Conservation (phyloP, 1,140 invertebrate species). For the Megathymus violae region DNA sequence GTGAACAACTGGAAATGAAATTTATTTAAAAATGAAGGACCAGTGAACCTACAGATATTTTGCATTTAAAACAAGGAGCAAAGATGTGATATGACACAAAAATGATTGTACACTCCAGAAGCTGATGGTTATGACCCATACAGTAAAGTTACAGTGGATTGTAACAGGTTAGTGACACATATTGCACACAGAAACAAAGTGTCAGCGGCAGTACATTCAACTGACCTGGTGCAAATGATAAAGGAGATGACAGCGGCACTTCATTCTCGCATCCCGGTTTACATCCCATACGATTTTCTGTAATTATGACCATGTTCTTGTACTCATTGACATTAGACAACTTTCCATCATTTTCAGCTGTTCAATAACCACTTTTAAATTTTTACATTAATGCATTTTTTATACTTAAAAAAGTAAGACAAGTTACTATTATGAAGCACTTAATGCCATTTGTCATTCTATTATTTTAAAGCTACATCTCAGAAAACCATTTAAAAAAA, state of each 20-base stretch:
- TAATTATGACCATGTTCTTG: constrained; percentile 75
- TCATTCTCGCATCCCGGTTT: constrained; percentile 92
- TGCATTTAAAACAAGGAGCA: constrained; percentile 34
- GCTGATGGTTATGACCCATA: constrained; percentile 52
- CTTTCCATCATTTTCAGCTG: constrained; percentile 3
- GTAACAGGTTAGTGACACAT: constrained; percentile 80
- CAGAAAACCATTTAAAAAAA: too few relatives aligned
- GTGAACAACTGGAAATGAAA: constrained; percentile 14
- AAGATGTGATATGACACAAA: constrained; percentile 40
- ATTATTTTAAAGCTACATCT: too few relatives aligned
- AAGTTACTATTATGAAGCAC: constrained; percentile 31
- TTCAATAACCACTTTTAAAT: neutral
- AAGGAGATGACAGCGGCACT: constrained; percentile 84
- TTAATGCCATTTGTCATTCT: too few relatives aligned
- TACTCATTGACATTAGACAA: constrained; percentile 37
- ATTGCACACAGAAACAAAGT: constrained; percentile 77
- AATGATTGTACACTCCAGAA: constrained; percentile 43
- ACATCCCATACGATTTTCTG: constrained; percentile 88
- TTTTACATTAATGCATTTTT: neutral
- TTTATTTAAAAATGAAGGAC: constrained; percentile 11
- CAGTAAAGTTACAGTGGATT: constrained; percentile 50
- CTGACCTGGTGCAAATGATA: constrained; percentile 90
- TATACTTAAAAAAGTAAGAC: too few relatives aligned
- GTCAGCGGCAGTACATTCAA: constrained; percentile 85
- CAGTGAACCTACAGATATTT: constrained; percentile 25